A percentile compares a stretch with the other conserved stretches of the same genome.
Evolutionary conservation across 2,888 invertebrate genomes (phyloP).

Genomic region (Eristalis tenax): DNA sequence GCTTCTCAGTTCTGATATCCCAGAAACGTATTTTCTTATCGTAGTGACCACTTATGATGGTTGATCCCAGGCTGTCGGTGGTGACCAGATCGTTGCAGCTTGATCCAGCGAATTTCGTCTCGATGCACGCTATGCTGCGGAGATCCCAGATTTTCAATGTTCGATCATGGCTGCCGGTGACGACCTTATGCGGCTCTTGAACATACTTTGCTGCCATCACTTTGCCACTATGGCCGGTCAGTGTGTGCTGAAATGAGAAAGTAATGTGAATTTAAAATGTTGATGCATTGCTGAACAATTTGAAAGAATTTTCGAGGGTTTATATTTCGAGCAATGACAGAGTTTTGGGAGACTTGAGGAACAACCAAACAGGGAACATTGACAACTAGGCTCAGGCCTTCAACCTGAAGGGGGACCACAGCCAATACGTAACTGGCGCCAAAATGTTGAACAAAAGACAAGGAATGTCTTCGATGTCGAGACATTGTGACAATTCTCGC

Average conservation of each 20-base stretch:
- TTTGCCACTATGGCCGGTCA: conserved; percentile 92
- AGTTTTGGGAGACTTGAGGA: too few species aligned
- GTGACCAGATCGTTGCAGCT: conserved; percentile 98
- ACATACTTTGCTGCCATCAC: conserved; percentile 98
- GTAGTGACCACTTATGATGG: conserved; percentile 98
- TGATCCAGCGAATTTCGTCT: conserved; percentile 97
- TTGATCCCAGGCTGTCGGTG: conserved; percentile 90
- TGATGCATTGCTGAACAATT: neutral
- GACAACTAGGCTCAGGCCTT: too few species aligned
- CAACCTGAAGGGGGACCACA: too few species aligned
- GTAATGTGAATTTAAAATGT: conserved; percentile 3
- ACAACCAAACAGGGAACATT: too few species aligned
- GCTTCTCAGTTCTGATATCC: conserved; percentile 95
- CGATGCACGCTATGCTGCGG: conserved; percentile 93
- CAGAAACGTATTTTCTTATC: conserved; percentile 98
- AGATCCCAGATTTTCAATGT: conserved; percentile 99
- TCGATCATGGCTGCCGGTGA: conserved; percentile 98
- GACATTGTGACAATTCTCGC: too few species aligned
- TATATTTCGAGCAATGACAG: too few species aligned
- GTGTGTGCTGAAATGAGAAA: conserved; percentile 78
- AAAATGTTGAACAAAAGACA: too few species aligned
- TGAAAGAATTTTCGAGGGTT: too few species aligned
- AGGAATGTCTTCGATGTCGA: too few species aligned
- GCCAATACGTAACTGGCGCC: too few species aligned
- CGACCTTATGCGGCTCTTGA: conserved; percentile 94